Base-by-base conservation (phyloP, 2,888 invertebrate species). In the Carabus problematicus region DNA sequence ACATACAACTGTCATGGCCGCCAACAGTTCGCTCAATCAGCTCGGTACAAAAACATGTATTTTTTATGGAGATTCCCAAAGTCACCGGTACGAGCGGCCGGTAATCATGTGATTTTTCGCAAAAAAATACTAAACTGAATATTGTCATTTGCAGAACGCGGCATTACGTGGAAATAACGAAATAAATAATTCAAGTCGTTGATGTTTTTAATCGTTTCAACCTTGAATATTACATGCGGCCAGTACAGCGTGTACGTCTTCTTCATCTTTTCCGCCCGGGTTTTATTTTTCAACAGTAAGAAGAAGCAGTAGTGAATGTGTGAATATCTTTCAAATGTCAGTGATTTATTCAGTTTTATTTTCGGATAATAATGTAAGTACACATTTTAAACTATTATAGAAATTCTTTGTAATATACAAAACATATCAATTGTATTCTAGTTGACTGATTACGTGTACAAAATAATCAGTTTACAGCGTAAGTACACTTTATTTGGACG, bases 1-100 rank as follows among this genome's bases (percentile, higher is more conserved):
- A 68, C 68, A 68, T 68, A 55, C 68, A 68, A 68, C 68, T 68
- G 68, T 68, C 68, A 68, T 68, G 68, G 68, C 68, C 60, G 68
- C 60, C 54, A 55, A 61, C 68, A n/a, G 68, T 61, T 61, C 61
- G 60, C 29, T 59, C 59, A 67, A 41, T 58, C 39, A n/a, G 55
- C 64, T 56, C 29, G 14, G 29, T 11, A 19, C 39, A 12, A 58
- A 56, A 64, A 56, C 58, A 58, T 64, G 64, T 7, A 47, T 41
- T 67, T 64, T 55, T 67, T 59, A 66, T 18, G 6, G 39, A 49
- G 52, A 12, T 0, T 52, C 9, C 6, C 45, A 14, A 52, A 16
- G 52, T 16, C 19, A 11, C 12, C 2, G 19, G 9, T 52, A 7
- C 9, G 18, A 52, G 3, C 16, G 9, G 11, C 52, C 18, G 4